Evolutionary conservation across 2,888 invertebrate species (phyloP), one percentile per base, ranked within the genome.

Genomic region (Drepana falcataria): DNA sequence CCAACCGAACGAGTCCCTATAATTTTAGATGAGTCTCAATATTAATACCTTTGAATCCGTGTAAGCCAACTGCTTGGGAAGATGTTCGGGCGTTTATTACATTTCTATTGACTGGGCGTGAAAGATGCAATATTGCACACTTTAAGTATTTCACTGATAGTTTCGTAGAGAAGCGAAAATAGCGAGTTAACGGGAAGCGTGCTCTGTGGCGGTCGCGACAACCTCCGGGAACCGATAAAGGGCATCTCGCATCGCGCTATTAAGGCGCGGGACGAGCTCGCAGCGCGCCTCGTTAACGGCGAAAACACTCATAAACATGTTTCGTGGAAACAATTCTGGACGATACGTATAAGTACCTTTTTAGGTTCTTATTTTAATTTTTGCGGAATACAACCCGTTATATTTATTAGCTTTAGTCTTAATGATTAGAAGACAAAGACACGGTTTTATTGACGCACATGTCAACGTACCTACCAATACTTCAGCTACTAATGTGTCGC

Each of bases 161-260:
- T 77, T 84, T 83, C 82, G 78, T 71, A 81, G 83, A 85, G 83
- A 71, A 65, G 81, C 83, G 74, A 84, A 90, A 89, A 89, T 89
- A 89, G 87, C 83, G 63, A 68, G 76, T 85, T 89, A 80, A 73
- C 77, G 79, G 75, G 87, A 89, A 89, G 73, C 77, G 78, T 79
- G 79, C 76, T 73, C 77, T 71, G 81, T 76, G 85, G 85, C 82
- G 81, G 86, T 79, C 82, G 77, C 80, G 77, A 75, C 81, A 80
- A 77, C 81, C 83, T 90, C 90, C 80, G 70, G 77, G 90, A 90
- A 90, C 82, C 87, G 77, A 89, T 89, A 88, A 88, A 87, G 84
- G 81, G 76, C 78, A 78, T 73, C 75, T 68, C 71, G 74, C 75
- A 69, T 73, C 74, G 68, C 69, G 81, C 80, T 71, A 72, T 85